These are phyloP conservation scores for Lasiurus borealis DNA, from an alignment of 2,113 vertebrate species.

Conservation along the genomic window DNA sequence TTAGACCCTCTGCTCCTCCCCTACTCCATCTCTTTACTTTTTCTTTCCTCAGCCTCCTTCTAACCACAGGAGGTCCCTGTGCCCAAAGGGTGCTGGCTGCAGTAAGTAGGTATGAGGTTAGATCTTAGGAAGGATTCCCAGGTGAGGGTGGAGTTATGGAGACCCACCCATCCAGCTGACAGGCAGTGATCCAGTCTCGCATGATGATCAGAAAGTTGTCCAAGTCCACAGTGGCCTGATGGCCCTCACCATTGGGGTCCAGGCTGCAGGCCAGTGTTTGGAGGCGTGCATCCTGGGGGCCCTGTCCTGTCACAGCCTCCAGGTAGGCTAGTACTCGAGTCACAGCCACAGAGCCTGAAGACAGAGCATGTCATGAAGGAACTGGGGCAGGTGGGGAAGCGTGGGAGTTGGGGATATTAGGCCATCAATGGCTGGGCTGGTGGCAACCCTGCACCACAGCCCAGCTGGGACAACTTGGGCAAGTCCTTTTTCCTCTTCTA, in stretches of 20 bases:
- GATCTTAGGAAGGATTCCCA: not conserved
- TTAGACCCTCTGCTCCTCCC: too few species aligned
- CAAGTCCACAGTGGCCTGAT: conserved; percentile 77
- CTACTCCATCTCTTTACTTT: not conserved
- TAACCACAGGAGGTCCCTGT: not conserved
- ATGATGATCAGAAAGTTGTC: conserved; percentile 83
- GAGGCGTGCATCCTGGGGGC: conserved; percentile 81
- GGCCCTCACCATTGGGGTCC: conserved; percentile 80
- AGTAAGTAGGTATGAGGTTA: not conserved
- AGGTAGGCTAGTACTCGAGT: conserved; percentile 83
- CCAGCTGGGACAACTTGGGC: not conserved
- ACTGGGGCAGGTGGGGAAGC: not conserved
- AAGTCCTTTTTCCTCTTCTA: not conserved
- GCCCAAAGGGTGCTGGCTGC: not conserved
- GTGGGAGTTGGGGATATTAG: not conserved
- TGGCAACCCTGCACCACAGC: not conserved
- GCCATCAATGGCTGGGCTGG: not conserved
- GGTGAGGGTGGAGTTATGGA: not conserved
- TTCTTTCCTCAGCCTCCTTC: not conserved
- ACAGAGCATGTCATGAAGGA: not conserved
- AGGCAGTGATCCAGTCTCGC: conserved; percentile 85
- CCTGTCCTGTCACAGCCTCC: conserved; percentile 83
- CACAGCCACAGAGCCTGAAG: conserved; percentile 82
- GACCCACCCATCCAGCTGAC: conserved; percentile 82
- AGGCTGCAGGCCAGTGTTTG: conserved; percentile 80